Conservation (phyloP, 2,888 invertebrate species). For the Petrolisthes cinctipes region DNA sequence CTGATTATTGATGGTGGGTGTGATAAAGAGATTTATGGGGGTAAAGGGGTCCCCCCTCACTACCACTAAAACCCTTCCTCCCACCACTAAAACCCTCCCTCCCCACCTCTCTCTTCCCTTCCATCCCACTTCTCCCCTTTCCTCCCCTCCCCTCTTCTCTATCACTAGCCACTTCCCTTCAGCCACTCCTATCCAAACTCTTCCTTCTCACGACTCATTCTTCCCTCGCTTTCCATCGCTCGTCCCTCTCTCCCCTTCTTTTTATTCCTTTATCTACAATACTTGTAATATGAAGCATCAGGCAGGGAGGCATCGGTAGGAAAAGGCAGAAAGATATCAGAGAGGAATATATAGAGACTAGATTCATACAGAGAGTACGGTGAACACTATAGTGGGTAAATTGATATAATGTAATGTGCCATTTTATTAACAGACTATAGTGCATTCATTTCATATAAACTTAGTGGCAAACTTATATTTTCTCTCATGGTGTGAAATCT, state of each 20-base stretch:
- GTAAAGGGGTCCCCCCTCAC: neutral
- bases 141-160: neutral
- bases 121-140: neutral
- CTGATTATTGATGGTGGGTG: neutral
- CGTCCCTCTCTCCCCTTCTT: neutral
- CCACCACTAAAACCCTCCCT: too few species aligned
- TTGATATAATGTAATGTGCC: too few species aligned
- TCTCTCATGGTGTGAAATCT: too few species aligned
- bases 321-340: too few species aligned
- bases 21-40: conserved; percentile 29
- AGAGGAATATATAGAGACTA: too few species aligned
- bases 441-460: too few species aligned
- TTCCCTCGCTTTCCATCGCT: too few species aligned
- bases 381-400: too few species aligned
- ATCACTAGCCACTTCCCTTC: neutral
- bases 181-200: neutral
- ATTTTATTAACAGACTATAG: too few species aligned
- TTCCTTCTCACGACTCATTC: neutral
- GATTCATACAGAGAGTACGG: too few species aligned
- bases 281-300: neutral
- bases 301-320: too few species aligned
- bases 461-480: too few species aligned
- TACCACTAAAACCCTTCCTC: neutral
- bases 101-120: neutral
- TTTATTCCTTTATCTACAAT: neutral